Conservation (phyloP, 2,113 vertebrate genomes). For the Rhegmatorhina hoffmannsi region DNA sequence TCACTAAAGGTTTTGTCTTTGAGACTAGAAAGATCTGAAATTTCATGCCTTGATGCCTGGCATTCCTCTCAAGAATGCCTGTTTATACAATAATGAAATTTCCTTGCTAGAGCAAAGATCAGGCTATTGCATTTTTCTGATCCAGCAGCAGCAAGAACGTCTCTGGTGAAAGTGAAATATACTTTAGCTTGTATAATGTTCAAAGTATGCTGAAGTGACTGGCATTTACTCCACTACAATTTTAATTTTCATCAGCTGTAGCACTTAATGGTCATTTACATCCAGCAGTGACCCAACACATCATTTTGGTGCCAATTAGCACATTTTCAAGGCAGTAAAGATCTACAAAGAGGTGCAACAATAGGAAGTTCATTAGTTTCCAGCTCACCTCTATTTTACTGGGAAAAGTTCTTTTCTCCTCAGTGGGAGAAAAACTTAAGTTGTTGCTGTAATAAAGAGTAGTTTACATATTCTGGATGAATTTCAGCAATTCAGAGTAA, state of each 20-base stretch:
- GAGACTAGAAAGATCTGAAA: not conserved
- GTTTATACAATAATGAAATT: not conserved
- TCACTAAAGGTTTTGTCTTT: not conserved
- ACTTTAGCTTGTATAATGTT: not conserved
- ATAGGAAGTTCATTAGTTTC: not conserved
- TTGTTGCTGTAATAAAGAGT: no score
- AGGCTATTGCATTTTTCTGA: not conserved
- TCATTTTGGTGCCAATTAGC: not conserved
- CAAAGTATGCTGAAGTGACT: not conserved
- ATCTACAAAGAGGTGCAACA: not conserved
- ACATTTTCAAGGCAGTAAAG: not conserved
- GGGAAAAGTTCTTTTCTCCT: not conserved
- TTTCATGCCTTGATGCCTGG: not conserved
- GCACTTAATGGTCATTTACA: not conserved
- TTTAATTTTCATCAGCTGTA: not conserved
- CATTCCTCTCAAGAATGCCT: not conserved
- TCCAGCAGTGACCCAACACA: not conserved
- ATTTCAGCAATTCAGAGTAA: no score
- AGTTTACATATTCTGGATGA: no score
- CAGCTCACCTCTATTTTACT: not conserved
- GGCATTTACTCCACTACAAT: not conserved
- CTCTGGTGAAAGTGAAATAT: not conserved
- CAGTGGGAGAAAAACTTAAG: not conserved
- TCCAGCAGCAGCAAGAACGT: not conserved
- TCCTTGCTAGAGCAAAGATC: not conserved